These are phyloP conservation scores for Sciurus niger DNA, from an alignment of 2,113 vertebrate species.

Conservation along the genomic window DNA sequence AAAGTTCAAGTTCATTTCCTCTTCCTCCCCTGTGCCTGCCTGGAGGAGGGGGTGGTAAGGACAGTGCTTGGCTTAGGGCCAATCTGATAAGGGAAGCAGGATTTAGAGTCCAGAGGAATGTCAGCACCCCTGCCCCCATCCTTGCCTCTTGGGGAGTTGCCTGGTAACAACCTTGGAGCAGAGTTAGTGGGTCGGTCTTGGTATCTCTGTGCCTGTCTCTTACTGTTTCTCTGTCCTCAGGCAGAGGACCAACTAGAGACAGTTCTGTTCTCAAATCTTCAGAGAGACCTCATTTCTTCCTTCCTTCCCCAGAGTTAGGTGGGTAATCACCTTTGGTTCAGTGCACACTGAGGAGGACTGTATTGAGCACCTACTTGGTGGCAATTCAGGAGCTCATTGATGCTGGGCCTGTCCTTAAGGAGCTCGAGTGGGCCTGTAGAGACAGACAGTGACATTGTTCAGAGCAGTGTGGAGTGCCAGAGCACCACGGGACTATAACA, in stretches of 20 bases:
- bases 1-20: constrained; percentile 6
- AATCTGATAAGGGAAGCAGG: constrained; percentile 59
- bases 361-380: background rate
- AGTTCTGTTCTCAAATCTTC: background rate
- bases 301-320: background rate
- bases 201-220: background rate
- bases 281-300: background rate
- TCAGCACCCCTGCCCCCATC: background rate
- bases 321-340: background rate
- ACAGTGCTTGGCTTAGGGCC: constrained; percentile 25
- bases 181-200: background rate
- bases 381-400: background rate
- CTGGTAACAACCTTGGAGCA: background rate
- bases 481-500: rapidly evolving
- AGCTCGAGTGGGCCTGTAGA: background rate
- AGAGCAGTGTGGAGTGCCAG: background rate
- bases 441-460: background rate
- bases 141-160: background rate
- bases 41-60: background rate
- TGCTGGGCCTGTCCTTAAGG: background rate
- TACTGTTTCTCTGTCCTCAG: background rate
- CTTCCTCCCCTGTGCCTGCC: constrained; percentile 11
- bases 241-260: background rate
- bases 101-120: constrained; percentile 27
- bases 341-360: background rate